Percentiles rank a stretch among this genome's conserved stretches.
Conservation (phyloP, 2,797 vertebrate genomes). For the Gobionotothen gibberifrons region DNA sequence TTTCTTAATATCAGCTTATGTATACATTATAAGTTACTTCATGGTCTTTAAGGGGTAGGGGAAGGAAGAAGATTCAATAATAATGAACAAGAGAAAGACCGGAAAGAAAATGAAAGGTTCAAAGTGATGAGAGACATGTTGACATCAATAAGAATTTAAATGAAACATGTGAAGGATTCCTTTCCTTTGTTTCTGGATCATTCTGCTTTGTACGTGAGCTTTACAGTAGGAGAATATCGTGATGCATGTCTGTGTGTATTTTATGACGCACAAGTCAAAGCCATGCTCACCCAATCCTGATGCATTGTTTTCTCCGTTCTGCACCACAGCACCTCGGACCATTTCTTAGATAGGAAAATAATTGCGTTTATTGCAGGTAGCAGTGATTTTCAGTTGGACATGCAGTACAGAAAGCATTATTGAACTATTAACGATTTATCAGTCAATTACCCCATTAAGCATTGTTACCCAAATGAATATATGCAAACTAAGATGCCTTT, state of each 20-base stretch:
- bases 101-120: background rate
- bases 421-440: background rate
- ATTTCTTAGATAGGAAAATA: constrained; percentile 51
- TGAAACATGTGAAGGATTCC: background rate
- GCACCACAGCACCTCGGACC: constrained; percentile 35
- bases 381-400: constrained; percentile 6
- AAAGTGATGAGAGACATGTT: constrained; percentile 15
- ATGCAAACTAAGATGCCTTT: background rate
- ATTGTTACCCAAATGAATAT: background rate
- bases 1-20: background rate
- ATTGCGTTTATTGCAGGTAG: constrained; percentile 2
- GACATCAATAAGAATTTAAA: background rate
- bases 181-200: constrained; percentile 4
- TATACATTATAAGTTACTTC: background rate
- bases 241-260: background rate
- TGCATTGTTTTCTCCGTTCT: constrained; percentile 59
- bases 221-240: background rate
- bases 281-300: constrained; percentile 41
- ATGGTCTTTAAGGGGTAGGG: background rate
- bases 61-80: constrained; percentile 4
- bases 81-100: constrained; percentile 10
- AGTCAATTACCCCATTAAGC: background rate
- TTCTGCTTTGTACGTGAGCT: background rate
- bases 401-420: background rate
- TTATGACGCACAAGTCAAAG: background rate